phyloP scores from a whole-genome alignment of 2,113 vertebrate species.

The Cisticola juncidis region DNA sequence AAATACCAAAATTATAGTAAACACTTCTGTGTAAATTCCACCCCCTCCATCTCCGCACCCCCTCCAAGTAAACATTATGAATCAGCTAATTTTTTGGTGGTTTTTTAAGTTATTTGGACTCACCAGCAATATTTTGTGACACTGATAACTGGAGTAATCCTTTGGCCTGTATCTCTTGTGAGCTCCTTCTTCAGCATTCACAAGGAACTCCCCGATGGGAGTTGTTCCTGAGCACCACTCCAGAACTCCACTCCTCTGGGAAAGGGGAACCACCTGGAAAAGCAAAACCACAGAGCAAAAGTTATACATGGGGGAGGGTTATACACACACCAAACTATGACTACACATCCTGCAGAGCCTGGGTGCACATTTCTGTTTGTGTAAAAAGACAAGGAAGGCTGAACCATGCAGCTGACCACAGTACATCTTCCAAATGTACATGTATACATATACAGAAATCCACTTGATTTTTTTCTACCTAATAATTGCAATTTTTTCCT shows the following conservation, averaged over 20 bases:
- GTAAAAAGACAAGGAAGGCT: not conserved
- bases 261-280: slow-evolving; percentile 92
- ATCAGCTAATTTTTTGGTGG: fast-evolving
- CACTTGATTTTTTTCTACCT: not conserved
- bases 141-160: slow-evolving; percentile 77
- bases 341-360: fast-evolving
- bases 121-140: slow-evolving; percentile 88
- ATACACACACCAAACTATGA: not conserved
- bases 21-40: not conserved
- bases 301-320: not conserved
- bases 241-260: slow-evolving; percentile 92
- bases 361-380: not conserved
- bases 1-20: not conserved
- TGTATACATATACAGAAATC: not conserved
- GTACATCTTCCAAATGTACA: not conserved
- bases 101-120: not conserved
- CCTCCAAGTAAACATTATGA: not conserved
- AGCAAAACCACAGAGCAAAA: not conserved
- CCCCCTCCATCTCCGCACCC: fast-evolving
- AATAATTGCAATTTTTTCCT: not conserved
- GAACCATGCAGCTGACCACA: not conserved
- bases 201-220: slow-evolving; percentile 92
- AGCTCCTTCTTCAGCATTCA: slow-evolving; percentile 82
- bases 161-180: slow-evolving; percentile 89
- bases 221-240: slow-evolving; percentile 95